Evolutionary conservation across 2,113 vertebrate species (phyloP).

Genomic region (Grammomys surdaster): DNA sequence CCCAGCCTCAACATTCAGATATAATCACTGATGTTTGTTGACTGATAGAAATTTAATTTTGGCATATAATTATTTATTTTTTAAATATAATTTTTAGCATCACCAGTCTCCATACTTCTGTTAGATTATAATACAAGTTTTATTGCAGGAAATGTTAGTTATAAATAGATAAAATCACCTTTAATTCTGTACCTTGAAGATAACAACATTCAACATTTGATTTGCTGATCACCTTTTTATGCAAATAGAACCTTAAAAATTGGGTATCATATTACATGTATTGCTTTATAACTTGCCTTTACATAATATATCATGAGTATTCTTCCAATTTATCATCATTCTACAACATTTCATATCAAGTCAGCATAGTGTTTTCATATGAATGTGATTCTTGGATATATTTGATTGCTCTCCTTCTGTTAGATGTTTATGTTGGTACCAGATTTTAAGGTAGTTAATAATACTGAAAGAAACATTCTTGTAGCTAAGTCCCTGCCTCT

Average conservation of each 20-base stretch:
- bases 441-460: slow-evolving; percentile 46
- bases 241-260: neutral
- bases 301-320: neutral
- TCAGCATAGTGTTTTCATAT: slow-evolving; percentile 41
- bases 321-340: slow-evolving; percentile 17
- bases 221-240: neutral
- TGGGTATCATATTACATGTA: neutral
- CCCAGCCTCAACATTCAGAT: neutral
- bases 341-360: neutral
- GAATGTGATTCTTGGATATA: slow-evolving; percentile 33
- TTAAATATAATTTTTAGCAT: neutral
- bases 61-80: neutral
- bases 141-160: slow-evolving; percentile 49
- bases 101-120: neutral
- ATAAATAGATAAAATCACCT: slow-evolving; percentile 47
- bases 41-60: slow-evolving; percentile 7
- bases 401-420: slow-evolving; percentile 46
- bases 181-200: neutral
- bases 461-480: slow-evolving; percentile 31
- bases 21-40: slow-evolving; percentile 31
- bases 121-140: slow-evolving; percentile 16
- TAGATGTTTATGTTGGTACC: slow-evolving; percentile 36
- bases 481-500: slow-evolving; percentile 1
- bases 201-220: slow-evolving; percentile 55
- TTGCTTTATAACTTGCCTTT: slow-evolving; percentile 43